A percentile compares a stretch with the other conserved stretches of the same genome.
Conservation (phyloP, 2,797 vertebrate genomes). For the Crenuchus spilurus region DNA sequence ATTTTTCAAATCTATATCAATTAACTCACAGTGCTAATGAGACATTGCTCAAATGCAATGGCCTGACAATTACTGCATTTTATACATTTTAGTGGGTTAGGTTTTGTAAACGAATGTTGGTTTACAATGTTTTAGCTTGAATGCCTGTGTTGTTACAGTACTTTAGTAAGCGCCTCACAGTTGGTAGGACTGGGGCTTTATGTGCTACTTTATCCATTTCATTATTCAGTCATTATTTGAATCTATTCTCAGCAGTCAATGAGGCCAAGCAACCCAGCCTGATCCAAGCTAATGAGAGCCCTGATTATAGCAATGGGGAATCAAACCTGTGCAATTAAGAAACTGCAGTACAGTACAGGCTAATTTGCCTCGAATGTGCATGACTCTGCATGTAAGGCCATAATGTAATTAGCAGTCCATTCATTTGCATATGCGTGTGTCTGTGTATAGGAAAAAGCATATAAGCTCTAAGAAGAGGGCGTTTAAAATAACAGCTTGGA, state of each 20-base stretch:
- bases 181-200: neutral
- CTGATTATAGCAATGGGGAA: conserved; percentile 22
- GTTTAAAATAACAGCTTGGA: no score
- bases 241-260: conserved; percentile 6
- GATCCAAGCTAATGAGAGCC: conserved; percentile 15
- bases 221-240: conserved; percentile 21
- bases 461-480: no score
- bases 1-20: neutral
- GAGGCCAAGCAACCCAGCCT: neutral
- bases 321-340: conserved; percentile 36
- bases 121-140: neutral
- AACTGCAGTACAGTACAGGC: neutral
- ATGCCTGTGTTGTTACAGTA: neutral
- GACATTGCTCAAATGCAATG: neutral
- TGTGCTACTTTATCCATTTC: neutral
- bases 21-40: neutral
- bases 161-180: neutral
- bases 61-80: neutral
- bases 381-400: conserved; percentile 18
- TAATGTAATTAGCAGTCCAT: conserved; percentile 7
- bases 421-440: neutral
- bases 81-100: no score
- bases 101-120: no score
- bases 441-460: neutral
- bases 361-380: conserved; percentile 17